Conservation (phyloP, 2,888 invertebrate species). For the Polydrusus tereticollis region DNA sequence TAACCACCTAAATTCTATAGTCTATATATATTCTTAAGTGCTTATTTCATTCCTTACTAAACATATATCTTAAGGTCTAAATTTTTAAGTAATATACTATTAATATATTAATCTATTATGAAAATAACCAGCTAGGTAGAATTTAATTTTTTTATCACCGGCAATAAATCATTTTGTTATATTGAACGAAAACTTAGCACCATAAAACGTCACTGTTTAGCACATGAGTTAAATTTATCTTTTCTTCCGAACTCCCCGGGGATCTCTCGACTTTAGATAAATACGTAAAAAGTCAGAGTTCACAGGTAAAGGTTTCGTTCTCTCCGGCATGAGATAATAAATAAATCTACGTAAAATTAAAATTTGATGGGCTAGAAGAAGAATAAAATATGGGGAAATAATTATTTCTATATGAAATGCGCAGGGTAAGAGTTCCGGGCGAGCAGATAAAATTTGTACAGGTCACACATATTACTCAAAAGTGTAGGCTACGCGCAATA, state of each 20-base stretch:
- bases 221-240: conserved; percentile 32
- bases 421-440: no score
- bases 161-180: neutral
- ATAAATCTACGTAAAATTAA: conserved; percentile 13
- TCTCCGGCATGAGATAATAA: neutral
- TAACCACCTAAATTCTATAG: no score
- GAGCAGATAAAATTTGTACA: no score
- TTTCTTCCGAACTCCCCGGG: conserved; percentile 15
- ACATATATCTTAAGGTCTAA: no score
- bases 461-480: no score
- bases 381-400: neutral
- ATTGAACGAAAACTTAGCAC: conserved; percentile 28
- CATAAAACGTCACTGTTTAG: conserved; percentile 14
- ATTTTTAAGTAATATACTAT: no score
- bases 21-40: no score
- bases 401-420: no score
- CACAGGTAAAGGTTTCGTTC: neutral
- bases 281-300: conserved; percentile 19
- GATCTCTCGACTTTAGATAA: conserved; percentile 22
- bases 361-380: neutral
- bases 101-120: no score
- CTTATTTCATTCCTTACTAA: no score
- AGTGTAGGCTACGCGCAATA: no score
- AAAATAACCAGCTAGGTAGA: no score
- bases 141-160: neutral